Evolutionary conservation across 1,140 invertebrate species (phyloP).

Genomic region (Trissolcus basalis): DNA sequence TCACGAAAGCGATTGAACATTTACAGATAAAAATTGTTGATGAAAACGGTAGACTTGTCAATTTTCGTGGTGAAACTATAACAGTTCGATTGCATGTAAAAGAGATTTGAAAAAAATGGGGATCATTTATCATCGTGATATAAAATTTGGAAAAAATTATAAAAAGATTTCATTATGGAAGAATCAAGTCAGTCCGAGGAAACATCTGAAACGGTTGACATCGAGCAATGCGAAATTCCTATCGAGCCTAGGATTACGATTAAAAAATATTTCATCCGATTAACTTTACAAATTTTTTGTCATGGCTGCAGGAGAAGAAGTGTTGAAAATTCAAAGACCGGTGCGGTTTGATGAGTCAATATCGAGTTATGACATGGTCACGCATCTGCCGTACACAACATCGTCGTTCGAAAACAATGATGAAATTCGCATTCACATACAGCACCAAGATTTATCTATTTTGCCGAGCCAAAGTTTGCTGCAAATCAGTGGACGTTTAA

Average conservation of each 20-base stretch:
- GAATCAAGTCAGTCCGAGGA: slow-evolving; percentile 7
- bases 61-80: slow-evolving; percentile 59
- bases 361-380: slow-evolving; percentile 65
- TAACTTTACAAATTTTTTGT: too few relatives aligned
- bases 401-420: slow-evolving; percentile 65
- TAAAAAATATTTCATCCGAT: slow-evolving; percentile 33
- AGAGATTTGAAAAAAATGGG: slow-evolving; percentile 21
- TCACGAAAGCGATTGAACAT: too few relatives aligned
- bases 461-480: slow-evolving; percentile 42
- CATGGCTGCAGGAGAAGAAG: slow-evolving; percentile 30
- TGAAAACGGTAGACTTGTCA: too few relatives aligned
- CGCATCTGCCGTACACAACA: slow-evolving; percentile 64
- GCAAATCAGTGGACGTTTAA: slow-evolving; percentile 27
- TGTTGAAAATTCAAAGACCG: slow-evolving; percentile 16
- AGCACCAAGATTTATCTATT: slow-evolving; percentile 53
- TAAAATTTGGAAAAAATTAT: slow-evolving; percentile 19
- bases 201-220: slow-evolving; percentile 16
- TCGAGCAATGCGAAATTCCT: slow-evolving; percentile 24
- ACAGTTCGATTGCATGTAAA: slow-evolving; percentile 38
- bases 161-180: slow-evolving; percentile 3
- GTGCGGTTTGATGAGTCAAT: slow-evolving; percentile 60
- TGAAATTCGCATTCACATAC: slow-evolving; percentile 66
- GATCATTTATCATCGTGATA: slow-evolving; percentile 9
- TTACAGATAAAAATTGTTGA: too few relatives aligned
- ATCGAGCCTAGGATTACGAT: slow-evolving; percentile 33